Conservation (phyloP, 2,888 invertebrate species). For the Morinoia aosen region DNA sequence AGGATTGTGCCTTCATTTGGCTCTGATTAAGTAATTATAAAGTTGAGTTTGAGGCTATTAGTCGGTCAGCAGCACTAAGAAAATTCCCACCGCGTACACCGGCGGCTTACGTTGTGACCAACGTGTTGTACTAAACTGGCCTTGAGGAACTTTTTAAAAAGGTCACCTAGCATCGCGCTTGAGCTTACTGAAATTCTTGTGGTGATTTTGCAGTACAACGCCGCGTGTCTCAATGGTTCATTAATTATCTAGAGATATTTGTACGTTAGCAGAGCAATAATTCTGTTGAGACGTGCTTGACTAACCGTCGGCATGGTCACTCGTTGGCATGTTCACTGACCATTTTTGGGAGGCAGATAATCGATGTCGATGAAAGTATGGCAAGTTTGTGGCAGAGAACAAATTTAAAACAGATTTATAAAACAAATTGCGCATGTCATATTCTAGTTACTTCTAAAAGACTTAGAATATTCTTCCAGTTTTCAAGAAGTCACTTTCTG, state of each 20-base stretch:
- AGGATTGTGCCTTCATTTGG: too few species aligned
- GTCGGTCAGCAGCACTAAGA: too few species aligned
- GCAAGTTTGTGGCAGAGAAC: not conserved
- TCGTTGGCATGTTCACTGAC: not conserved
- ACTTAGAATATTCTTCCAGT: not conserved
- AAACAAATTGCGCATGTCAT: not conserved
- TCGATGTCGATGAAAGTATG: not conserved
- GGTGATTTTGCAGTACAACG: not conserved
- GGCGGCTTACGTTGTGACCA: too few species aligned
- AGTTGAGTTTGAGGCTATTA: too few species aligned
- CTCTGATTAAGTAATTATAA: too few species aligned
- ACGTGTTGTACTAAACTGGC: not conserved
- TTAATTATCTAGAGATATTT: not conserved
- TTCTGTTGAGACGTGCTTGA: not conserved
- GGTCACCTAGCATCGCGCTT: not conserved
- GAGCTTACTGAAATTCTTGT: not conserved
- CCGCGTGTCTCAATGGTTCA: not conserved
- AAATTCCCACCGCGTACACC: too few species aligned
- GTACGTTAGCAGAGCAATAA: not conserved
- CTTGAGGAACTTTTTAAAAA: not conserved
- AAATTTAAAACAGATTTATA: not conserved
- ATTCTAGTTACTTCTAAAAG: not conserved
- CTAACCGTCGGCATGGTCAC: too few species aligned
- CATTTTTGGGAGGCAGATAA: not conserved
- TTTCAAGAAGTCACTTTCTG: not conserved